Conservation (phyloP, 2,797 vertebrate genomes). For the Chaetophractus vellerosus region DNA sequence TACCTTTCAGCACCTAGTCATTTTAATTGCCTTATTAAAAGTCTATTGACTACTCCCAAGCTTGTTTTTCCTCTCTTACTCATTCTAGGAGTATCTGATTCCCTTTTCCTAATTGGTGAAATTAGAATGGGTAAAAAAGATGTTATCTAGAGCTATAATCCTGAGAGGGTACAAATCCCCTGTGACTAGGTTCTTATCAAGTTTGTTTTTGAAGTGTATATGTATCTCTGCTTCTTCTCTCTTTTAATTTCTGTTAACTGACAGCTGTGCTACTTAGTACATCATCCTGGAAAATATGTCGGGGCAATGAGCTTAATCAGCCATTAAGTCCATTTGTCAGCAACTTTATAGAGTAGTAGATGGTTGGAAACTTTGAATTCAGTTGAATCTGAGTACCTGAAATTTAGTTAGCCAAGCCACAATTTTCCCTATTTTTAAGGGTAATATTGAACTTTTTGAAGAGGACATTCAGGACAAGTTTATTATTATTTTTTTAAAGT, state of each 20-base stretch:
- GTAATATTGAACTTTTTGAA: conserved; percentile 27
- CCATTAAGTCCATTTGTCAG: not conserved
- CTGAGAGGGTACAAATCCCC: not conserved
- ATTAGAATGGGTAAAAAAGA: not conserved
- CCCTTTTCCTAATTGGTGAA: conserved; percentile 35
- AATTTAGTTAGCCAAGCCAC: conserved; percentile 25
- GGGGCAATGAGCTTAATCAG: not conserved
- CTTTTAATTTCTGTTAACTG: not conserved
- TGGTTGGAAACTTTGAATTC: conserved; percentile 40
- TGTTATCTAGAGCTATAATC: not conserved
- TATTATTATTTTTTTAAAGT: not conserved
- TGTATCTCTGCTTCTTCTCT: not conserved
- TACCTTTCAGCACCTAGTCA: not conserved
- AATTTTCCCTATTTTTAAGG: conserved; percentile 7
- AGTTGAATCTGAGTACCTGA: conserved; percentile 6
- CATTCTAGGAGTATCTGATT: not conserved
- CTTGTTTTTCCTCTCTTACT: conserved; percentile 16
- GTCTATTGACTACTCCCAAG: not conserved
- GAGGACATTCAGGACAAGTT: conserved; percentile 24
- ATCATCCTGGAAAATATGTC: conserved; percentile 45
- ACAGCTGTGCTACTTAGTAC: conserved; percentile 1
- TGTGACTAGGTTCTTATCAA: not conserved
- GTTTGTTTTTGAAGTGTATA: conserved; percentile 32
- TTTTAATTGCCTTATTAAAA: conserved; percentile 1
- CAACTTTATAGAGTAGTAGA: not conserved